Evolutionary conservation across 2,797 vertebrate species (phyloP).

Genomic region (Myripristis murdjan): DNA sequence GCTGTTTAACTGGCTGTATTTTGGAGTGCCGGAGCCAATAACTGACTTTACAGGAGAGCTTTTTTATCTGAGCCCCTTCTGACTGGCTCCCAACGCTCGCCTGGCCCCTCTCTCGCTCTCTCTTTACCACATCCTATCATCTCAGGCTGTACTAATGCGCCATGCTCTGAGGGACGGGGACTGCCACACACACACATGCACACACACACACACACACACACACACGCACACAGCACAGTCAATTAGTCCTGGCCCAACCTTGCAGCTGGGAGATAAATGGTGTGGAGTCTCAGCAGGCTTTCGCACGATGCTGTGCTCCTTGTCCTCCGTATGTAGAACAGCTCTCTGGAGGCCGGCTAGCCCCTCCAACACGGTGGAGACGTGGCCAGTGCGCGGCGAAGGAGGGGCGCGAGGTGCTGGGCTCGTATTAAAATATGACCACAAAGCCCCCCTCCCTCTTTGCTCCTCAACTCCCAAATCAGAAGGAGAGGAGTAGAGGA

Average conservation of each 20-base stretch:
- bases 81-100: constrained; percentile 62
- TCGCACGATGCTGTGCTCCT: constrained; percentile 73
- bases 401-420: constrained; percentile 62
- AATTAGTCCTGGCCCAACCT: constrained; percentile 81
- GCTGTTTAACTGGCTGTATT: constrained; percentile 55
- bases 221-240: constrained; percentile 58
- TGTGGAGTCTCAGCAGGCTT: constrained; percentile 81
- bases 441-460: constrained; percentile 43
- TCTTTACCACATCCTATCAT: constrained; percentile 75
- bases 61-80: constrained; percentile 60
- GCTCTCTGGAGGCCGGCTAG: constrained; percentile 75
- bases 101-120: constrained; percentile 43
- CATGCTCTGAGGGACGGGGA: constrained; percentile 69
- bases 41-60: constrained; percentile 65
- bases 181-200: constrained; percentile 53
- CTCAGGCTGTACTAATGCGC: constrained; percentile 73
- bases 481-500: constrained; percentile 8
- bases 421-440: constrained; percentile 71
- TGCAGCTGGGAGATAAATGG: constrained; percentile 82
- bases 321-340: constrained; percentile 82
- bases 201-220: constrained; percentile 13
- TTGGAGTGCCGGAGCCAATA: constrained; percentile 60
- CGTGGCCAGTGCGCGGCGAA: constrained; percentile 48
- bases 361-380: constrained; percentile 60
- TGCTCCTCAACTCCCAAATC: constrained; percentile 50